Conservation (phyloP, 2,797 vertebrate species). For the Rallus crepitans region DNA sequence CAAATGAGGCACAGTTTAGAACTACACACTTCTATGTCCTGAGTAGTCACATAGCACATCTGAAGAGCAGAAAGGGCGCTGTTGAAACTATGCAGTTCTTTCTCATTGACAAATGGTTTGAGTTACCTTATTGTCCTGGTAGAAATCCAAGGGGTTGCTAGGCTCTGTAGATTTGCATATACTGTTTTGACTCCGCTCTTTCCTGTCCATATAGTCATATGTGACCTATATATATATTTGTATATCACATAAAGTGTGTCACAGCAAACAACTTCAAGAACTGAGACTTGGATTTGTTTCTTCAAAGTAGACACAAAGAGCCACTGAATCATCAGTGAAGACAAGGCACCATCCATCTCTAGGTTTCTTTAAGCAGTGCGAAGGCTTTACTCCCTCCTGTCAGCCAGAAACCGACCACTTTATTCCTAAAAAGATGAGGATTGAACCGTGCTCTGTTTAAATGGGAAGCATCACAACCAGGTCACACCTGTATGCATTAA, state of each 20-base stretch:
- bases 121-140: not conserved
- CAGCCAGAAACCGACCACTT: not conserved
- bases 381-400: not conserved
- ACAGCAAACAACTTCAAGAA: not conserved
- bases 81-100: not conserved
- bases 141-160: not conserved
- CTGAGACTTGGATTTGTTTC: not conserved
- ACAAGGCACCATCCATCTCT: not conserved
- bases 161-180: not conserved
- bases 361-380: not conserved
- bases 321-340: not conserved
- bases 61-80: not conserved
- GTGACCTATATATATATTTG: not conserved
- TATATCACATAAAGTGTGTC: not conserved
- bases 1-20: not conserved
- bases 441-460: not conserved
- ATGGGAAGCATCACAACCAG: not conserved
- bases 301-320: not conserved
- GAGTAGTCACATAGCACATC: not conserved
- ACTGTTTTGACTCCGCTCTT: not conserved
- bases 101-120: not conserved
- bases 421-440: not conserved
- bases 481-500: not conserved
- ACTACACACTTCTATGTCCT: not conserved
- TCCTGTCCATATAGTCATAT: not conserved